A percentile compares a stretch with the other conserved stretches of the same genome.
These are phyloP conservation scores for Zaprionus ornatus DNA, from an alignment of 1,140 invertebrate genomes.

Conservation along the genomic window DNA sequence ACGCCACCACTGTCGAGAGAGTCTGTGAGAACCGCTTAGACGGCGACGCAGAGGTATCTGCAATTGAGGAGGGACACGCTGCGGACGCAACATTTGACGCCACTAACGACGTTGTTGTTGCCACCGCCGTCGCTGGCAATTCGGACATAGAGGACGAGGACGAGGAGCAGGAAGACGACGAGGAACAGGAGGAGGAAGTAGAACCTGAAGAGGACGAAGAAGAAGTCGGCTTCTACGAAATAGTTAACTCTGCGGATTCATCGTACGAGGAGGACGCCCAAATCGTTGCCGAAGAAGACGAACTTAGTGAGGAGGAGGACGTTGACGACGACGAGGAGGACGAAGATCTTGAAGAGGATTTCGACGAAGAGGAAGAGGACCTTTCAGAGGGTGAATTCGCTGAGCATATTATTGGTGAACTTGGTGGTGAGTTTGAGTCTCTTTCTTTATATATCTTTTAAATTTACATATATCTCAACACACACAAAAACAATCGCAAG, in stretches of 20 bases:
- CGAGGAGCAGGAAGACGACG: slow-evolving; percentile 53
- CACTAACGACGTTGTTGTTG: neutral
- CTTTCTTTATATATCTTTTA: neutral
- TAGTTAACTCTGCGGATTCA: slow-evolving; percentile 69
- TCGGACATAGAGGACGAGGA: slow-evolving; percentile 38
- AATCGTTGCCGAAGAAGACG: slow-evolving; percentile 75
- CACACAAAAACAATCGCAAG: neutral
- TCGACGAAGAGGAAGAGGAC: slow-evolving; percentile 70
- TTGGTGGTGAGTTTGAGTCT: slow-evolving; percentile 65
- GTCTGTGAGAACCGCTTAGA: neutral
- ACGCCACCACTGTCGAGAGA: neutral
- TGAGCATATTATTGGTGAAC: slow-evolving; percentile 73
- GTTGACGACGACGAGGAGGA: slow-evolving; percentile 70
- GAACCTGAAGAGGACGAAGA: slow-evolving; percentile 60
- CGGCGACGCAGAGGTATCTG: neutral
- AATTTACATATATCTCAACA: neutral
- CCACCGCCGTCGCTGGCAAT: neutral
- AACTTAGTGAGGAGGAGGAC: slow-evolving; percentile 74
- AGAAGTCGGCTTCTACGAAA: slow-evolving; percentile 71
- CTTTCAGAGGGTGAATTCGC: slow-evolving; percentile 76
- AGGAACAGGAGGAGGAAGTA: slow-evolving; percentile 65
- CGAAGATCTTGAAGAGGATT: slow-evolving; percentile 70
- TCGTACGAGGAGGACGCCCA: slow-evolving; percentile 76
- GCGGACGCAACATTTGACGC: slow-evolving; percentile 3
- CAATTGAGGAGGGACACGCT: neutral